These are phyloP conservation scores for Natrix natrix DNA, from an alignment of 2,797 vertebrate species.

Conservation along the genomic window DNA sequence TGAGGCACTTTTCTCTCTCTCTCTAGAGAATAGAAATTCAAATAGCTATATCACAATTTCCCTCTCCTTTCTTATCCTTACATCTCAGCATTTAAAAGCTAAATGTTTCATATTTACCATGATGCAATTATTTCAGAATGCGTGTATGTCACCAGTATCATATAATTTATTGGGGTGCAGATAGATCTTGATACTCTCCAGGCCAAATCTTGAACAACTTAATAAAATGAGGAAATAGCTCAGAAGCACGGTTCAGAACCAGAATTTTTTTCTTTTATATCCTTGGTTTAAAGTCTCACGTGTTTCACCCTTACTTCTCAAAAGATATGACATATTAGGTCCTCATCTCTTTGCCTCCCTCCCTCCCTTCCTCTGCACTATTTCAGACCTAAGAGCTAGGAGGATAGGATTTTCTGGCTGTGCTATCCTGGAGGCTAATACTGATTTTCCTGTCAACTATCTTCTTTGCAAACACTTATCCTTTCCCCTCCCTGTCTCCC, in stretches of 20 bases:
- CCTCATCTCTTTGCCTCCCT: slow-evolving; percentile 30
- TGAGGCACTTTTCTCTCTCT: slow-evolving; percentile 62
- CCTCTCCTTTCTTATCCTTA: background rate
- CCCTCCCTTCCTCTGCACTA: slow-evolving; percentile 20
- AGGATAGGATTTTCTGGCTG: slow-evolving; percentile 59
- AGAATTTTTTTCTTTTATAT: slow-evolving; percentile 20
- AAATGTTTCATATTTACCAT: slow-evolving; percentile 37
- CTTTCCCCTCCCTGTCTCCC: slow-evolving; percentile 34
- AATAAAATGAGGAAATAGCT: background rate
- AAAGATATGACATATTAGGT: slow-evolving; percentile 21
- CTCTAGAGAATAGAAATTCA: slow-evolving; percentile 55
- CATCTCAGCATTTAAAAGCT: slow-evolving; percentile 43
- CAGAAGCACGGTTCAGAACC: slow-evolving; percentile 18
- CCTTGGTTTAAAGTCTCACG: slow-evolving; percentile 11
- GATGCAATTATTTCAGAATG: slow-evolving; percentile 12
- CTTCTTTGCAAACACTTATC: slow-evolving; percentile 58
- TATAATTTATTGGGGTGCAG: slow-evolving; percentile 37
- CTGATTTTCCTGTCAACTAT: slow-evolving; percentile 62
- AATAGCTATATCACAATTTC: slow-evolving; percentile 47
- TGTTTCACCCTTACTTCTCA: slow-evolving; percentile 36
- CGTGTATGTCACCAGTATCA: background rate
- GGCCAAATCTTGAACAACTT: slow-evolving; percentile 19
- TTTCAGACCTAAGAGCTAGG: slow-evolving; percentile 56
- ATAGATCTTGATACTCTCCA: slow-evolving; percentile 16
- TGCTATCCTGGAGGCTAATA: slow-evolving; percentile 54